Base-by-base conservation (phyloP, 2,888 invertebrate genomes). In the Bellardia bayeri region DNA sequence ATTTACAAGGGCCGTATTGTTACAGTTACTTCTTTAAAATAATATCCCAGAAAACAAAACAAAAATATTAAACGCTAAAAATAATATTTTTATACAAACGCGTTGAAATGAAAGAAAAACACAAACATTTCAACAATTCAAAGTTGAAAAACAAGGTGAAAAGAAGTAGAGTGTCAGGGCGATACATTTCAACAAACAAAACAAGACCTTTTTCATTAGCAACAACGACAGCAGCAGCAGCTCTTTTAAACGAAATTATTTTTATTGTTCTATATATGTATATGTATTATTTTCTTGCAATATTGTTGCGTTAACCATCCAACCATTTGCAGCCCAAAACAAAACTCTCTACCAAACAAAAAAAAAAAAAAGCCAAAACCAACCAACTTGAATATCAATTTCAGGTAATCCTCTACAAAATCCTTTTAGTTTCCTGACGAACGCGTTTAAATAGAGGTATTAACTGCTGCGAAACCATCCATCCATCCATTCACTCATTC, bases 31-130 rank as follows among this genome's bases (percentile, higher is more conserved):
- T 23, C 33, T 63, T 69, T 42, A 69, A 75, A 71, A 82, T 56
- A 68, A 66, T 58, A 85, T 13, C 63, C 37, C 4, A 49, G 49
- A 80, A 58, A 40, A 40, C 8, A 72, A 72, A 78, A 54, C 40
- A 42, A 66, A 79, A 81, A 81, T 66, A 72, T 74, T 56, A 80
- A 75, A 69, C 56, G 75, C 75, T 68, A 74, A 80, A 86, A 82
- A 87, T 86, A 89, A 89, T 82, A 85, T 85, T 86, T 83, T 79
- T 78, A 85, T 81, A 74, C 82, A 81, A 76, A 85, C 88, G 89
- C 89, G 89, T 89, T 88, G 88, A 88, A 89, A 89, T 88, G 88
- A 89, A 88, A 89, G 72, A 84, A 88, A 68, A 89, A 89, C 88
- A 88, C 68, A 72, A 89, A 86, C 81, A 88, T 71, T 71, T 58